Base-by-base conservation (phyloP, 2,888 invertebrate genomes). In the Leucoptera coffeella region DNA sequence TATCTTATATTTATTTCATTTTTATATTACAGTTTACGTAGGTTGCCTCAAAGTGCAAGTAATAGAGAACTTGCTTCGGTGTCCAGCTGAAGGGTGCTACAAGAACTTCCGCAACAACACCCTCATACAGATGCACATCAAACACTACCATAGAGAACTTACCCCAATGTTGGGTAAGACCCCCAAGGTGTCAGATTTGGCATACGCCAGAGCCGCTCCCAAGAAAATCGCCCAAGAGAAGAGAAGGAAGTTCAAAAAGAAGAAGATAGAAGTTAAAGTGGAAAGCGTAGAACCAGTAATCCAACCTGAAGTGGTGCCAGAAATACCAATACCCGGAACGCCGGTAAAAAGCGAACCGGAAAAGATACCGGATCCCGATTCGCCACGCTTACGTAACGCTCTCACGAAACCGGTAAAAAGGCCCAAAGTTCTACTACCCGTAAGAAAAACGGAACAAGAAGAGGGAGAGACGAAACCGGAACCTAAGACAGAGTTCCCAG, bases 71-170 rank as follows among this genome's bases (percentile, higher is more conserved):
- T 47, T 78, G 2, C 67, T 78, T 12, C 72, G 77, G 15, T 91
- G 90, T 46, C 89, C 89, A 0, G 82, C 85, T 25, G 82, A 84
- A 32, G 83, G 82, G 2, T 95, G 95, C 47, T 78, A 75, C 26
- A 95, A 95, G 56, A 85, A 82, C 39, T 95, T 93, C 49, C 77
- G 95, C 4, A 92, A 92, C 47, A 90, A 92, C 46, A 90, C 86
- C 34, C 75, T 94, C 26, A 64, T 95, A 6, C 85, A 87, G 60
- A 93, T 92, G 80, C 95, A 95, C 49, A 85, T 94, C 22, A 94
- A 94, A 45, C 93, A 95, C 52, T 94, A 94, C 53, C 95, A 94
- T 56, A 78, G 82, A 2, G 86, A 89, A 35, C 74, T 85, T 30
- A 77, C 78, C 2, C 80, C 84, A 32, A 48, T 79, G 50, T 59